Percentiles rank a stretch among this genome's conserved stretches.
phyloP scores from a whole-genome alignment of 2,113 vertebrate genomes.

The Alethe diademata region DNA sequence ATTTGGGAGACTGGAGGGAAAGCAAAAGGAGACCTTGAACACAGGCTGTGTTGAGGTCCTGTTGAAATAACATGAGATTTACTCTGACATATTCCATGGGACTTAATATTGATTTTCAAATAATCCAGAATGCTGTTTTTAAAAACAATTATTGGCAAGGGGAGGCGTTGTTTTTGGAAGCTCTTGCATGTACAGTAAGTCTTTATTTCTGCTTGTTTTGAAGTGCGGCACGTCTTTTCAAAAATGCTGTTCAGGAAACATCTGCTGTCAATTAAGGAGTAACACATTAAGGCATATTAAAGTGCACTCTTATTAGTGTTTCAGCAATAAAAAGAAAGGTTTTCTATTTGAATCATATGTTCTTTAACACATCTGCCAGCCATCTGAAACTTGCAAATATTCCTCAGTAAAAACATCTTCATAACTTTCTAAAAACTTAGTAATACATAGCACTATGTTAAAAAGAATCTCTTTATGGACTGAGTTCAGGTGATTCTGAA shows the following conservation, averaged over 20 bases:
- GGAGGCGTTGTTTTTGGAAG: slow-evolving; percentile 60
- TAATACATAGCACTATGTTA: not conserved
- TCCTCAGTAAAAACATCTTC: slow-evolving; percentile 56
- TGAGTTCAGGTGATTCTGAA: not conserved
- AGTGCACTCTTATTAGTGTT: slow-evolving; percentile 71
- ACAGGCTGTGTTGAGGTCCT: not conserved
- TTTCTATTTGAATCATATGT: slow-evolving; percentile 65
- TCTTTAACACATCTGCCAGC: slow-evolving; percentile 62
- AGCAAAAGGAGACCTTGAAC: not conserved
- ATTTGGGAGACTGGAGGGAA: not conserved
- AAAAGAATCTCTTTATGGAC: not conserved
- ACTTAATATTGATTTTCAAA: slow-evolving; percentile 63
- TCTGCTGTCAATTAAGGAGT: slow-evolving; percentile 73
- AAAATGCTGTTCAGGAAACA: slow-evolving; percentile 66
- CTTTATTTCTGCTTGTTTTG: slow-evolving; percentile 64
- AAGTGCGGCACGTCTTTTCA: slow-evolving; percentile 46
- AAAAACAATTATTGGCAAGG: slow-evolving; percentile 67
- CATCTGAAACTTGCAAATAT: slow-evolving; percentile 53
- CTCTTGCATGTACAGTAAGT: slow-evolving; percentile 39
- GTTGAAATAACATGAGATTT: slow-evolving; percentile 40
- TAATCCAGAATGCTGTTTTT: slow-evolving; percentile 61
- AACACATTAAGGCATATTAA: slow-evolving; percentile 73
- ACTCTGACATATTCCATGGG: slow-evolving; percentile 39
- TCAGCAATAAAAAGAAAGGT: slow-evolving; percentile 67
- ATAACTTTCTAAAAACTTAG: slow-evolving; percentile 16